phyloP scores from a whole-genome alignment of 2,797 vertebrate species.

The Esox lucius region DNA sequence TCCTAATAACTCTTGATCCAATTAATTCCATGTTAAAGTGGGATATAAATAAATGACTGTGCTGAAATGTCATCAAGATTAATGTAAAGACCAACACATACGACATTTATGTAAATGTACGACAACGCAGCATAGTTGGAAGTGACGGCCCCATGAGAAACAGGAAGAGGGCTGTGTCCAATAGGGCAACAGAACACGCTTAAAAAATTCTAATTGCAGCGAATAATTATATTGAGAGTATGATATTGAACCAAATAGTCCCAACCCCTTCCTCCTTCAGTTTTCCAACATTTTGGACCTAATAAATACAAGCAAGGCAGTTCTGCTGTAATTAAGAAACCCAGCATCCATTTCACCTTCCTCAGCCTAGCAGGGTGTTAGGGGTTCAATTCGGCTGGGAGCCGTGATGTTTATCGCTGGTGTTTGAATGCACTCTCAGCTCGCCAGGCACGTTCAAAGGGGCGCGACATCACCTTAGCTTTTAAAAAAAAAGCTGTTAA shows the following conservation, averaged over 20 bases:
- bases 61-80: constrained; percentile 76
- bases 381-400: constrained; percentile 70
- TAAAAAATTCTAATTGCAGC: background rate
- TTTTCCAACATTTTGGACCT: background rate
- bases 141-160: constrained; percentile 60
- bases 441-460: constrained; percentile 37
- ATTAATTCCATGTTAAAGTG: constrained; percentile 69
- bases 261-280: background rate
- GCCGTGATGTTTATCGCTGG: constrained; percentile 60
- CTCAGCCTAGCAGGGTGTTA: constrained; percentile 53
- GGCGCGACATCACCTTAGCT: constrained; percentile 56
- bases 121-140: constrained; percentile 65
- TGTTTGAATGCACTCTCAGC: constrained; percentile 64
- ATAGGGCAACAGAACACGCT: background rate
- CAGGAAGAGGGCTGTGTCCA: constrained; percentile 62
- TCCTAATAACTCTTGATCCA: constrained; percentile 67
- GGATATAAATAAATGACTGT: constrained; percentile 71
- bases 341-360: constrained; percentile 63
- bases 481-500: constrained; percentile 67
- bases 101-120: constrained; percentile 76
- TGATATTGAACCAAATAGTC: background rate
- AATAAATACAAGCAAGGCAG: background rate
- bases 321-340: background rate
- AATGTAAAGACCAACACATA: constrained; percentile 73
- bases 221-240: background rate